phyloP scores from a whole-genome alignment of 2,888 invertebrate species.

The Drosophila helvetica region DNA sequence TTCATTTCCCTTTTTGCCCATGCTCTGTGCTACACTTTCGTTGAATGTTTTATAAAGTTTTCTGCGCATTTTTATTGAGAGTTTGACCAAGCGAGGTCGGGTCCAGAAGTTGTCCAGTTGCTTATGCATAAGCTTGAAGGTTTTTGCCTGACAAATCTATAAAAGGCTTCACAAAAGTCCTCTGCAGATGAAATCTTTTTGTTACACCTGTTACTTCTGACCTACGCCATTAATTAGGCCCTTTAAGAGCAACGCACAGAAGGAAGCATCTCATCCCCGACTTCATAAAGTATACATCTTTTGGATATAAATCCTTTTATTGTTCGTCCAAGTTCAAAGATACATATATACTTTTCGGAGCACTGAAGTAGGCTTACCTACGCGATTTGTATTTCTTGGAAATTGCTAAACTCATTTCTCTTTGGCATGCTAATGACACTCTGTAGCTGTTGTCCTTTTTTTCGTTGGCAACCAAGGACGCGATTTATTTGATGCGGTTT shows the following conservation, averaged over 20 bases:
- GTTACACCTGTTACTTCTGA: no score
- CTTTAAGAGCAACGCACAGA: no score
- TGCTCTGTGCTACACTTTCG: not conserved
- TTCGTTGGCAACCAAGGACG: slow-evolving; percentile 16
- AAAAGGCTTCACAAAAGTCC: no score
- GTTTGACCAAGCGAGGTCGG: not conserved
- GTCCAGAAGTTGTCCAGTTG: slow-evolving; percentile 1
- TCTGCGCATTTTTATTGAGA: slow-evolving; percentile 22
- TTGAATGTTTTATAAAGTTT: slow-evolving; percentile 16
- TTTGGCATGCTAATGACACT: slow-evolving; percentile 47
- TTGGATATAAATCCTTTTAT: not conserved
- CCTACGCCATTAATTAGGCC: no score
- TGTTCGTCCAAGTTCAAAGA: not conserved
- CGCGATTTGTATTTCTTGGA: slow-evolving; percentile 10
- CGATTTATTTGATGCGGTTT: slow-evolving; percentile 22
- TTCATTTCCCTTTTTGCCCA: slow-evolving; percentile 5
- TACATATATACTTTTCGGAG: no score
- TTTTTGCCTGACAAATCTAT: no score
- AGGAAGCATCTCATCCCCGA: no score
- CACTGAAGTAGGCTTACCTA: no score
- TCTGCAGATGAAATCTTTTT: no score
- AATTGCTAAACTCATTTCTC: slow-evolving; percentile 10
- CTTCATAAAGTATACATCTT: no score
- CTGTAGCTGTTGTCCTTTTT: slow-evolving; percentile 17
- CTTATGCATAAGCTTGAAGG: not conserved